These are phyloP conservation scores for Nephrotoma flavescens DNA, from an alignment of 2,888 invertebrate genomes.

Conservation along the genomic window DNA sequence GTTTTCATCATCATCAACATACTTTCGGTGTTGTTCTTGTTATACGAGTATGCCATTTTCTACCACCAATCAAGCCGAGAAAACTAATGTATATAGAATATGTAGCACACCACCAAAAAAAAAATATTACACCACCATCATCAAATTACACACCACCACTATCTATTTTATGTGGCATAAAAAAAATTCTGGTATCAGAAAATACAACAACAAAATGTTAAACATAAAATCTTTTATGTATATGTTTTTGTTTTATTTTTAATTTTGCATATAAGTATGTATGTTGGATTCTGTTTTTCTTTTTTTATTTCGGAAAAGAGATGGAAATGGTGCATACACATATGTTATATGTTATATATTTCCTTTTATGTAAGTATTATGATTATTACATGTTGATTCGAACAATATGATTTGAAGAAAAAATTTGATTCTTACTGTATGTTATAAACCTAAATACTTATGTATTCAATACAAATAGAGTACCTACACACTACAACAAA, in stretches of 20 bases:
- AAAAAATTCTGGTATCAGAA: background rate
- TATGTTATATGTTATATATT: background rate
- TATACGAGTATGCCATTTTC: background rate
- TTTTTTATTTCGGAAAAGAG: background rate
- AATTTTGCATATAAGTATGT: background rate
- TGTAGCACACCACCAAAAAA: background rate
- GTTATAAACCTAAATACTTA: background rate
- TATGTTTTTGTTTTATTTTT: background rate
- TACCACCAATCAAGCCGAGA: background rate
- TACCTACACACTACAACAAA: background rate
- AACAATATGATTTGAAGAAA: background rate
- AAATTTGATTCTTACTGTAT: background rate
- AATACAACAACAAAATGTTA: background rate
- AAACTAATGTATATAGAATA: background rate
- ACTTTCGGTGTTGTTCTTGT: background rate
- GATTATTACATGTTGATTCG: background rate
- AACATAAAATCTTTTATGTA: background rate
- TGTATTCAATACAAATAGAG: background rate
- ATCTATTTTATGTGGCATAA: background rate
- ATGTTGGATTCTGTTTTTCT: background rate
- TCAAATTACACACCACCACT: background rate
- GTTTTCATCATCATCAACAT: background rate
- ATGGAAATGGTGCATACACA: background rate
- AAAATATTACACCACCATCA: background rate
- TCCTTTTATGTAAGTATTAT: background rate